Evolutionary conservation across 2,113 vertebrate species (phyloP), one percentile per base, ranked within the genome.

Genomic region (Agapornis roseicollis): DNA sequence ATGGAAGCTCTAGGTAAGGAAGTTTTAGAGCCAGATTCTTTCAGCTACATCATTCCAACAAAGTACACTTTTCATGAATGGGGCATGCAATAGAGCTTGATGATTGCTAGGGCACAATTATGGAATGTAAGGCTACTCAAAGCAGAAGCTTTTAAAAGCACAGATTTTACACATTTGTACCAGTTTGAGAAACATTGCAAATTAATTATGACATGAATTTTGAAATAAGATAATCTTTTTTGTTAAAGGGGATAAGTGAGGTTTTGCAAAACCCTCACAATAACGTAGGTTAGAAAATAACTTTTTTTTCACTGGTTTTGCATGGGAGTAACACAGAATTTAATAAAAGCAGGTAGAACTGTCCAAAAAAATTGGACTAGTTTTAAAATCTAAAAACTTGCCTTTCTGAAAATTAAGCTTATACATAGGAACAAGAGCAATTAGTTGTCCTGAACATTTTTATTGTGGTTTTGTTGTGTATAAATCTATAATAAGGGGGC

Each of bases 81-180:
- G 76, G 93, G 97, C 97, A 98, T 96, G 87, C 97, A 95, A 97
- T 97, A 97, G 83, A 92, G 97, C 93, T 96, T 97, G 95, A 97
- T 49, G 22, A 94, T 90, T 94, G 92, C 77, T 97, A 97, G 93
- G 95, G 90, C 93, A 94, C 73, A 96, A 60, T 94, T 91, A 93
- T 80, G 79, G 90, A 97, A 96, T 92, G 97, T 93, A 97, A 98
- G 95, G 95, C 95, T 97, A 98, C 97, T 98, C 97, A 95, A 96
- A 97, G 97, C 92, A 97, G 91, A 96, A 96, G 94, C 90, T 96
- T 97, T 96, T 94, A 94, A 94, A 97, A 98, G 97, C 97, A 98
- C 97, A 98, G 95, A 96, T 96, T 97, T 98, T 97, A 96, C 96
- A 84, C 70, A 71, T 98, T 98, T 98, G 39, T 98, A 98, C 83